Conservation (phyloP, 2,888 invertebrate genomes). For the Melitaea athalia region DNA sequence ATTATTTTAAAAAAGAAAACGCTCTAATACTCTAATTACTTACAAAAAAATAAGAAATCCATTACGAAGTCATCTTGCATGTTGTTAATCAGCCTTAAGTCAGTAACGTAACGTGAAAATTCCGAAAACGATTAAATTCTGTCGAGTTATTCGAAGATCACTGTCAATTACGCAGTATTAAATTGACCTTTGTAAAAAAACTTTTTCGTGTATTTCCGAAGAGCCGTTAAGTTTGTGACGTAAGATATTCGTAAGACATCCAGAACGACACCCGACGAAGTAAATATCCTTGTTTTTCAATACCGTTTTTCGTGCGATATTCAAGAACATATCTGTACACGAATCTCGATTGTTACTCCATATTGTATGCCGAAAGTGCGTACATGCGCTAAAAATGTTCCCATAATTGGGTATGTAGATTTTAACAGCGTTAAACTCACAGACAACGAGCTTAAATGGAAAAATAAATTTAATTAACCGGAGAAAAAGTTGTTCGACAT, state of each 20-base stretch:
- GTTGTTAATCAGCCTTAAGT: slow-evolving; percentile 50
- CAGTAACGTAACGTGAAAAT: slow-evolving; percentile 57
- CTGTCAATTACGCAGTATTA: slow-evolving; percentile 55
- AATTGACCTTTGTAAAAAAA: slow-evolving; percentile 60
- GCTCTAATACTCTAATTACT: not conserved
- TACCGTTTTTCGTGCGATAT: slow-evolving; percentile 42
- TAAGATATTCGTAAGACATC: slow-evolving; percentile 43
- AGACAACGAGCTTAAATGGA: slow-evolving; percentile 14
- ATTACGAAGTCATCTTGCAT: slow-evolving; percentile 40
- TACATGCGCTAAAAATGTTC: slow-evolving; percentile 30
- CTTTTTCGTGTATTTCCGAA: slow-evolving; percentile 53
- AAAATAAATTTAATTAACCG: slow-evolving; percentile 26
- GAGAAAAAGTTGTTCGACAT: slow-evolving; percentile 19
- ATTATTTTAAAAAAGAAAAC: not conserved
- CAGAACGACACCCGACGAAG: slow-evolving; percentile 40
- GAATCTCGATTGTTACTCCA: slow-evolving; percentile 38
- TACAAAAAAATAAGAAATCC: slow-evolving; percentile 25
- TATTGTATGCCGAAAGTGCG: slow-evolving; percentile 24
- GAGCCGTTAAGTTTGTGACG: slow-evolving; percentile 49
- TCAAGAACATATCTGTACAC: slow-evolving; percentile 39
- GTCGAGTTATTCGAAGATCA: slow-evolving; percentile 39
- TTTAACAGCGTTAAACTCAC: slow-evolving; percentile 22
- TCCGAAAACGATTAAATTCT: slow-evolving; percentile 52
- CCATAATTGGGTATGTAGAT: slow-evolving; percentile 30
- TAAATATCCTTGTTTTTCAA: slow-evolving; percentile 42